Percentiles rank a stretch among this genome's conserved stretches.
phyloP scores from a whole-genome alignment of 64 coral and sea anemone species.

The Pachyseris speciosa region DNA sequence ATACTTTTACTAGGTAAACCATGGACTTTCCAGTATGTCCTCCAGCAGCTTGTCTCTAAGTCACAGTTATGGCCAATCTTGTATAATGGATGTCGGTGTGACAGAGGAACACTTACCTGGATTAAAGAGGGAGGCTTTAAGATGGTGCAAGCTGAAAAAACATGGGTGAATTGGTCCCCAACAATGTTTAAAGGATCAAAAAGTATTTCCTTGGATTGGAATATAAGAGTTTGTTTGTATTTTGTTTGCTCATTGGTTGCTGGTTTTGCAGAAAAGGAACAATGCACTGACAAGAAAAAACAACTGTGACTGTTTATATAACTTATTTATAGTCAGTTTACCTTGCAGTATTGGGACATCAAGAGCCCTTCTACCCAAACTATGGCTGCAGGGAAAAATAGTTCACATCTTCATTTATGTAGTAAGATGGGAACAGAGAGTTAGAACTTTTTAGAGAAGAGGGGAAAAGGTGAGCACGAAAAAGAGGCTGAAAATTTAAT shows the following conservation, averaged over 20 bases:
- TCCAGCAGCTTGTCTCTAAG: not conserved
- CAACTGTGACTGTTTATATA: too few species aligned
- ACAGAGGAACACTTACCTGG: not conserved
- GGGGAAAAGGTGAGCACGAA: too few species aligned
- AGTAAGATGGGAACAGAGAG: too few species aligned
- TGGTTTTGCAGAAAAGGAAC: slow-evolving; percentile 6
- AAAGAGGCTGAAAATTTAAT: too few species aligned
- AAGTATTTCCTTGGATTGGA: not conserved
- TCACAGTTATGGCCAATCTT: not conserved
- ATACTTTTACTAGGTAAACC: not conserved
- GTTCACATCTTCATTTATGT: too few species aligned
- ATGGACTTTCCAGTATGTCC: not conserved
- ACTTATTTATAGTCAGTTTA: too few species aligned
- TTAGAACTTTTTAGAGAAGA: too few species aligned
- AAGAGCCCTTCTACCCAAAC: too few species aligned
- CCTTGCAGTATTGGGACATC: too few species aligned
- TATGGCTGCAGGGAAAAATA: too few species aligned
- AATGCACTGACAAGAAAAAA: too few species aligned
- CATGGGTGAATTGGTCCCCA: not conserved
- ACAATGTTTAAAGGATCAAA: not conserved
- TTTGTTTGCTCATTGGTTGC: not conserved
- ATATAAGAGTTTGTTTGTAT: not conserved
- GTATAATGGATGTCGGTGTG: slow-evolving; percentile 9
- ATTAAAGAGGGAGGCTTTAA: not conserved
- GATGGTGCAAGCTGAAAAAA: not conserved